Percentiles rank a stretch among this genome's conserved stretches.
These are phyloP conservation scores for Lasioglossum marginatum DNA, from an alignment of 2,888 invertebrate species.

Conservation along the genomic window DNA sequence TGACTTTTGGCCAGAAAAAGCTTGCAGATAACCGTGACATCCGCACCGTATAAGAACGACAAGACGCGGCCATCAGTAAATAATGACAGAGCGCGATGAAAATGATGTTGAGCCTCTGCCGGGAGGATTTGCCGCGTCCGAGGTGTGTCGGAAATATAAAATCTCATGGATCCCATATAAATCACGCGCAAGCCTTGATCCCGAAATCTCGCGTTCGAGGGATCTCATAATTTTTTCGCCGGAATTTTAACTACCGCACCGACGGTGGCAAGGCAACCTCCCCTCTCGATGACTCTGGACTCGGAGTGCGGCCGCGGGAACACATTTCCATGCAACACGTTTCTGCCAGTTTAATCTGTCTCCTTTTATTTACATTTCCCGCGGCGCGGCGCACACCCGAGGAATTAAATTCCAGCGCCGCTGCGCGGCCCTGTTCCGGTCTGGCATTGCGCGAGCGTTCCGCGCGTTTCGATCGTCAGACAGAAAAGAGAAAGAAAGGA, in stretches of 20 bases:
- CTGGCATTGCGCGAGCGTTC: background rate
- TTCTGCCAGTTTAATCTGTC: conserved; percentile 11
- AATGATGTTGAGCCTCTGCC: conserved; percentile 17
- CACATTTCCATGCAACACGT: background rate
- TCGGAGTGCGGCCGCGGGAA: background rate
- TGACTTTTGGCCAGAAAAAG: too few species aligned
- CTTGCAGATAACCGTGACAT: too few species aligned
- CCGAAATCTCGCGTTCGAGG: conserved; percentile 23
- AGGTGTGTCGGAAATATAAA: conserved; percentile 41
- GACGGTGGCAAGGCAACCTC: background rate
- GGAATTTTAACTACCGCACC: conserved; percentile 13
- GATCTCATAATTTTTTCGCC: conserved; percentile 12
- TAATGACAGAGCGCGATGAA: background rate
- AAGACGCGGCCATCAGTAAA: conserved; percentile 13
- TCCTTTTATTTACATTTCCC: conserved; percentile 23
- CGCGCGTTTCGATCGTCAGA: conserved; percentile 27
- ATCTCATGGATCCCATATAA: conserved; percentile 51
- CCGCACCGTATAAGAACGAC: background rate
- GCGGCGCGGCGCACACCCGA: background rate
- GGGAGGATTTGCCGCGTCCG: conserved; percentile 39
- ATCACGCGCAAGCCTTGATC: conserved; percentile 43
- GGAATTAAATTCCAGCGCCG: conserved; percentile 29
- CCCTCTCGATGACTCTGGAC: background rate
- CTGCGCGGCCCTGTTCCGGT: background rate
- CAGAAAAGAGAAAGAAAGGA: background rate